Base-by-base conservation (phyloP, 2,888 invertebrate species). In the Mystacides longicornis region DNA sequence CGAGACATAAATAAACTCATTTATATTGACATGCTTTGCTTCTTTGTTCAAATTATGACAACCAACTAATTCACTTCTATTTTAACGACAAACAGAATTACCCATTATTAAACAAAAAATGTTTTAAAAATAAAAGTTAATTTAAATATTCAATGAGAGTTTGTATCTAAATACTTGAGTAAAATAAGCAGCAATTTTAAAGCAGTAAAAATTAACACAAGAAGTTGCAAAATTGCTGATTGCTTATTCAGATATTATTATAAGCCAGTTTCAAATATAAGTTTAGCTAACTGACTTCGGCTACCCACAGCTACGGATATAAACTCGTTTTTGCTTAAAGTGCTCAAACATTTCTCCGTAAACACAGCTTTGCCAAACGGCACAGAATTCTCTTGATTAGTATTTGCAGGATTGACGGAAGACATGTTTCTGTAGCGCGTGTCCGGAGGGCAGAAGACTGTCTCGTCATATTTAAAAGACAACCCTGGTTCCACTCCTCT, bases 401-500 rank as follows among this genome's bases (percentile, higher is more conserved):
- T 27, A 9, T 27, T 16, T 5, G 31, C 11, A 16, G 33, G 21
- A 19, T 47, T 23, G 52, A 50, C 23, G 1, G 47, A 20, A 31
- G 54, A 23, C 5, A 23, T 21, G 49, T 60, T 60, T 22, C 31
- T 54, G 46, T 63, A 57, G 48, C 62, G 60, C 18, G 49, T 47
- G 16, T 61, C 56, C 51, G 62, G 62, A 2, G 55, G 56, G 45
- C 60, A 52, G 52, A 56, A 60, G 61, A 31, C 59, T 47, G 65
- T 64, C 64, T 60, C 59, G 56, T 49, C 63, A 57, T 56, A 60
- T 33, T 57, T 55, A 62, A 67, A 64, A 59, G 69, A 64, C 18
- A 93, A 72, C 62, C 85, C 84, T 49, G 92, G 91, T 68, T 93
- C 94, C 5, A 88, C 85, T 22, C 87, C 89, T 52, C 90, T 79